phyloP scores from a whole-genome alignment of 2,113 vertebrate species.

The Macroglossus sobrinus region DNA sequence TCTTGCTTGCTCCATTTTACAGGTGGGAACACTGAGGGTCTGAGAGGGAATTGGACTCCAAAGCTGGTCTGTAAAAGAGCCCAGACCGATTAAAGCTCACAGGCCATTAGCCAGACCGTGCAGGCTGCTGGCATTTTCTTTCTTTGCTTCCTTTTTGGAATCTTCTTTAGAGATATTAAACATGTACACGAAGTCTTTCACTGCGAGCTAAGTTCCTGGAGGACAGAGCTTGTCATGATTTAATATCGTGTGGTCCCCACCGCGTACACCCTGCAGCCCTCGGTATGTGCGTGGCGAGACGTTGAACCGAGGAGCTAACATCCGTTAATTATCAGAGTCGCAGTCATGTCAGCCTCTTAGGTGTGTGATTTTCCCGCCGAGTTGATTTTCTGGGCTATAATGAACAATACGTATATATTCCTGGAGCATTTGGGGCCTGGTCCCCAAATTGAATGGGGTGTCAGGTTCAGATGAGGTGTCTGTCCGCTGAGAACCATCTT shows the following conservation, averaged over 20 bases:
- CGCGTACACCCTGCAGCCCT: rapidly evolving
- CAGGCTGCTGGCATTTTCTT: background rate
- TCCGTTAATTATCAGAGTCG: rapidly evolving
- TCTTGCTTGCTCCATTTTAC: background rate
- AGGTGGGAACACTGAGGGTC: background rate
- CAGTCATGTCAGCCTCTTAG: background rate
- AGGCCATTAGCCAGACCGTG: too few species aligned
- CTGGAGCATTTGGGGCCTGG: background rate
- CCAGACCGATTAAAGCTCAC: rapidly evolving
- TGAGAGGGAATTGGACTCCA: background rate
- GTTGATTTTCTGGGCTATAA: background rate
- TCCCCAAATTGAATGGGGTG: rapidly evolving
- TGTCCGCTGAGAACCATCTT: rapidly evolving
- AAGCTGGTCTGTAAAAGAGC: background rate
- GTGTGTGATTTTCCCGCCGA: background rate
- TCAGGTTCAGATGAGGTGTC: background rate
- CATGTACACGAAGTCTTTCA: background rate
- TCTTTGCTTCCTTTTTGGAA: background rate
- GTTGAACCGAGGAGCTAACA: background rate
- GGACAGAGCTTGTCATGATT: background rate
- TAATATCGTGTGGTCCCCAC: rapidly evolving
- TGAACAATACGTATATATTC: background rate
- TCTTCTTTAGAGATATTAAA: background rate
- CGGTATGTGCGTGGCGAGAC: rapidly evolving
- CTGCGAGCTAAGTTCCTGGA: rapidly evolving